These are phyloP conservation scores for Geodia barretti DNA, from an alignment of 37 sponge, comb jelly and placozoan genomes.

Conservation along the genomic window DNA sequence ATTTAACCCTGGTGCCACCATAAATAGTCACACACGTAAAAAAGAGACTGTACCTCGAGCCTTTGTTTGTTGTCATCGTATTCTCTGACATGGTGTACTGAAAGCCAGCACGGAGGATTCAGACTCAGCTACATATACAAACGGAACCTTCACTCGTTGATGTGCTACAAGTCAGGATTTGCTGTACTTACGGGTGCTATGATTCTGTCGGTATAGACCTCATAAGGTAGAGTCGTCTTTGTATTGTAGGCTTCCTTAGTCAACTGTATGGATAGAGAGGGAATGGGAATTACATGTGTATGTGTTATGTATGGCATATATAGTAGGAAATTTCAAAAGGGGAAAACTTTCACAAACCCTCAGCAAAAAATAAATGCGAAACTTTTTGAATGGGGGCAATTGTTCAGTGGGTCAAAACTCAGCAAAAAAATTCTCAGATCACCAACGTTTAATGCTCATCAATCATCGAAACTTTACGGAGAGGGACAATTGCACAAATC, in stretches of 20 bases:
- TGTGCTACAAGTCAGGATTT: not conserved
- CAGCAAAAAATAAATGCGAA: too few relatives aligned
- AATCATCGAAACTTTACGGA: too few relatives aligned
- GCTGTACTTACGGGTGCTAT: constrained; percentile 46
- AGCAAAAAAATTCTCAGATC: too few relatives aligned
- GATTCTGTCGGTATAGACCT: constrained; percentile 52
- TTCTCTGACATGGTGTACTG: constrained; percentile 41
- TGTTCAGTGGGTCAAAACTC: too few relatives aligned
- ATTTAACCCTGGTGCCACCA: too few relatives aligned
- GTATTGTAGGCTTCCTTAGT: constrained; percentile 57
- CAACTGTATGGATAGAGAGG: constrained; percentile 36
- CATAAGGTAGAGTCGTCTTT: constrained; percentile 34
- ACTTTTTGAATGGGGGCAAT: too few relatives aligned
- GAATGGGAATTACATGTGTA: not conserved
- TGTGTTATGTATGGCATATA: too few relatives aligned
- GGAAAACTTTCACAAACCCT: too few relatives aligned
- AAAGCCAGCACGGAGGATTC: constrained; percentile 38
- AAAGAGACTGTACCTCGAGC: not conserved
- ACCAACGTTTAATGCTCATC: too few relatives aligned
- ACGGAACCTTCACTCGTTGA: not conserved
- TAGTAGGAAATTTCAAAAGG: too few relatives aligned
- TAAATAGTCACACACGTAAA: too few relatives aligned
- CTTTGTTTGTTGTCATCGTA: not conserved
- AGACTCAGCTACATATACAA: constrained; percentile 24
- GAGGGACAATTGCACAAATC: too few relatives aligned